Percentiles rank a stretch among this genome's conserved stretches.
phyloP scores from a whole-genome alignment of 2,888 invertebrate species.

The Crossocerus cetratus region DNA sequence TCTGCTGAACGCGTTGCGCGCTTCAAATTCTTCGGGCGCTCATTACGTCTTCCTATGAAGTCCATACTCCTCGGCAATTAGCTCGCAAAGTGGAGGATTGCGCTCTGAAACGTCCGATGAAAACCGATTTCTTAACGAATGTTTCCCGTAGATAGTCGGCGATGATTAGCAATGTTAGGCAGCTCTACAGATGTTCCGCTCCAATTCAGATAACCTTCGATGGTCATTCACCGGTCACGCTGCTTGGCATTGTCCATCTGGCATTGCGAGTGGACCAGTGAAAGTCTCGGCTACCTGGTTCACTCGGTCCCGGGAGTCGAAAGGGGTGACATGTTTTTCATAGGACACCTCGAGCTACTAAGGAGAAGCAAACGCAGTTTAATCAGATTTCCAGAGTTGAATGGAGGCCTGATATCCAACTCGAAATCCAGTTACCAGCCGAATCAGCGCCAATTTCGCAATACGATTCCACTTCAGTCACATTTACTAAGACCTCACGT shows the following conservation, averaged over 20 bases:
- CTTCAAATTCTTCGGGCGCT: no score
- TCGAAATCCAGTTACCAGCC: slow-evolving; percentile 44
- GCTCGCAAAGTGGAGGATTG: no score
- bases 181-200: not conserved
- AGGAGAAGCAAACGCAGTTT: slow-evolving; percentile 27
- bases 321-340: slow-evolving; percentile 6
- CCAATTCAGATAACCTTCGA: slow-evolving; percentile 19
- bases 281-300: slow-evolving; percentile 15
- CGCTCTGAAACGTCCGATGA: no score
- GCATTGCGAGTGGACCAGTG: slow-evolving; percentile 25
- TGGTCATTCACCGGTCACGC: slow-evolving; percentile 13
- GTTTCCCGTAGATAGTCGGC: no score
- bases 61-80: no score
- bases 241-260: slow-evolving; percentile 15
- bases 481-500: slow-evolving; percentile 11
- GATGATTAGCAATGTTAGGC: not conserved
- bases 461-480: slow-evolving; percentile 28
- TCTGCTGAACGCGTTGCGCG: no score
- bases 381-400: slow-evolving; percentile 42
- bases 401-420: slow-evolving; percentile 54
- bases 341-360: not conserved
- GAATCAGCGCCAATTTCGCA: slow-evolving; percentile 29
- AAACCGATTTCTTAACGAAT: no score
- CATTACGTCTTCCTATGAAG: no score
- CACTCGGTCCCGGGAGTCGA: not conserved